phyloP scores from a whole-genome alignment of 37 sponge, comb jelly and placozoan species.

The Agelas oroides region DNA sequence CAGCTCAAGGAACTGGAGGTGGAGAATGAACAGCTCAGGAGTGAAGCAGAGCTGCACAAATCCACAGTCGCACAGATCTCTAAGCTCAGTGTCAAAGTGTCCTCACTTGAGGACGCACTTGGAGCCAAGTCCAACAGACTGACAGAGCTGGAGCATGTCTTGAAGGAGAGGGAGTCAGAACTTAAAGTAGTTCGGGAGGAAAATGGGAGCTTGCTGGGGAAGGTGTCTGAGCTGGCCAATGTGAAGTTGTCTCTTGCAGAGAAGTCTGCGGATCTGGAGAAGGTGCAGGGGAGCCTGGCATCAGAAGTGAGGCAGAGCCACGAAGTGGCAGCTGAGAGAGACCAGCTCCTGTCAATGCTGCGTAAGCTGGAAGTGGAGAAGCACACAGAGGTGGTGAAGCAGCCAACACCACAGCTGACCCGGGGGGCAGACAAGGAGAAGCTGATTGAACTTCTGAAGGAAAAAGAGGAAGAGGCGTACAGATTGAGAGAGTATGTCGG shows the following conservation, averaged over 20 bases:
- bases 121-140: conserved; percentile 5
- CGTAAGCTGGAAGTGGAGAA: conserved; percentile 50
- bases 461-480: conserved; percentile 61
- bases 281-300: conserved; percentile 17
- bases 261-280: conserved; percentile 2
- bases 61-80: conserved; percentile 1
- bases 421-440: conserved; percentile 35
- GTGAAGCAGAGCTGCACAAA: background rate
- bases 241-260: conserved; percentile 24
- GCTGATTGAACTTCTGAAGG: conserved; percentile 25
- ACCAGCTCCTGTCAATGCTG: conserved; percentile 32
- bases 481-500: conserved; percentile 59
- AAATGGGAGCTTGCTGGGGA: conserved; percentile 6
- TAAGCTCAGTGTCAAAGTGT: conserved; percentile 17
- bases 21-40: conserved; percentile 2
- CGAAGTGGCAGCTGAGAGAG: conserved; percentile 18
- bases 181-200: conserved; percentile 1
- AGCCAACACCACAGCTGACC: conserved; percentile 7
- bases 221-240: conserved; percentile 15
- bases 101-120: conserved; percentile 28
- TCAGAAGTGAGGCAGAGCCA: background rate
- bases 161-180: background rate
- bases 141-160: background rate
- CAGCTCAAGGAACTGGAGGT: background rate
- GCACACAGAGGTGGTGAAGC: conserved; percentile 16